These are phyloP conservation scores for Rhinoptilus africanus DNA, from an alignment of 2,113 vertebrate species.

Conservation along the genomic window DNA sequence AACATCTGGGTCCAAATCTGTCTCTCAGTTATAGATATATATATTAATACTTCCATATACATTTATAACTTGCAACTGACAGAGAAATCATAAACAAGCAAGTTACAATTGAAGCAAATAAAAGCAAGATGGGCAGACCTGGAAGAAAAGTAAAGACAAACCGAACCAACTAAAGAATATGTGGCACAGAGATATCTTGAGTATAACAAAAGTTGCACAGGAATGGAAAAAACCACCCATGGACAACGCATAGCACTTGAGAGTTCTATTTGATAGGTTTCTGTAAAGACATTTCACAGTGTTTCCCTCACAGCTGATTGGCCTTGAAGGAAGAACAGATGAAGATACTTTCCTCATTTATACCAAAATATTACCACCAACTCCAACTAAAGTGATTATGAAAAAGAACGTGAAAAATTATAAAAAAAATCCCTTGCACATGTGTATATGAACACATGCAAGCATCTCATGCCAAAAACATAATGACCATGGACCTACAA, in stretches of 20 bases:
- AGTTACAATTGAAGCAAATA: not conserved
- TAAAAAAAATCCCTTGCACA: too few species aligned
- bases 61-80: not conserved
- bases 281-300: not conserved
- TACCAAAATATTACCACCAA: not conserved
- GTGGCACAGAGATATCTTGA: not conserved
- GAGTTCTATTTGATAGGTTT: not conserved
- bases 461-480: not conserved
- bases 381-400: not conserved
- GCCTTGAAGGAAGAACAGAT: not conserved
- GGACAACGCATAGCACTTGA: not conserved
- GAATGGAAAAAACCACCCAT: not conserved
- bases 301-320: not conserved
- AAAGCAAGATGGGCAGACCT: not conserved
- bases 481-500: rapidly evolving
- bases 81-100: not conserved
- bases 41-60: not conserved
- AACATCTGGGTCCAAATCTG: not conserved
- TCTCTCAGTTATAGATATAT: not conserved
- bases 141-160: not conserved
- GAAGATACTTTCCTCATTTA: not conserved
- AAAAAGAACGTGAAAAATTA: rapidly evolving
- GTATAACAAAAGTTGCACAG: not conserved
- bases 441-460: rapidly evolving
- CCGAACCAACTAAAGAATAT: not conserved